Evolutionary conservation across 2,888 invertebrate species (phyloP).

Genomic region (Petrolisthes cinctipes): DNA sequence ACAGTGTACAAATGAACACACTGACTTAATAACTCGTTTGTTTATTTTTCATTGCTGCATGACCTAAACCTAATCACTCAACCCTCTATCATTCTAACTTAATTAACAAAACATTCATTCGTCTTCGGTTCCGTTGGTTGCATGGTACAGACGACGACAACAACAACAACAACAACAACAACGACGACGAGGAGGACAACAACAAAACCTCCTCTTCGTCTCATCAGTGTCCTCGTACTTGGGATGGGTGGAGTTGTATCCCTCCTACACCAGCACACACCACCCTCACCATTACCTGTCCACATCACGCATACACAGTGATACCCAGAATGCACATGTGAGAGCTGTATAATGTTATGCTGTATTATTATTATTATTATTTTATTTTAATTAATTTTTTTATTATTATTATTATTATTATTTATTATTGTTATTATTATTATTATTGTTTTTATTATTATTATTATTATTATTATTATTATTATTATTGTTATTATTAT

Average conservation of each 20-base stretch:
- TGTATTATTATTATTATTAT: neutral
- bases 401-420: neutral
- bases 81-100: too few relatives aligned
- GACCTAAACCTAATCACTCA: too few relatives aligned
- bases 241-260: constrained; percentile 79
- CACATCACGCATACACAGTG: constrained; percentile 75
- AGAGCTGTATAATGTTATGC: constrained; percentile 69
- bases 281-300: constrained; percentile 73
- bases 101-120: too few relatives aligned
- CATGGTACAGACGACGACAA: too few relatives aligned
- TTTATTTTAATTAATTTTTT: neutral
- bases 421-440: neutral
- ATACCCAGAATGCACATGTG: constrained; percentile 75
- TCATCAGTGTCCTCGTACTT: constrained; percentile 74
- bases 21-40: too few relatives aligned
- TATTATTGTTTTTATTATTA: neutral
- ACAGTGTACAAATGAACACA: too few relatives aligned
- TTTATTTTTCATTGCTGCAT: too few relatives aligned
- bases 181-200: too few relatives aligned
- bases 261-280: constrained; percentile 70
- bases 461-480: neutral
- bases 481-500: neutral
- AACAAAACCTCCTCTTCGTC: neutral
- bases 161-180: too few relatives aligned
- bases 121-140: too few relatives aligned